These are phyloP conservation scores for Channa maculata DNA, from an alignment of 2,113 vertebrate genomes.

Conservation along the genomic window DNA sequence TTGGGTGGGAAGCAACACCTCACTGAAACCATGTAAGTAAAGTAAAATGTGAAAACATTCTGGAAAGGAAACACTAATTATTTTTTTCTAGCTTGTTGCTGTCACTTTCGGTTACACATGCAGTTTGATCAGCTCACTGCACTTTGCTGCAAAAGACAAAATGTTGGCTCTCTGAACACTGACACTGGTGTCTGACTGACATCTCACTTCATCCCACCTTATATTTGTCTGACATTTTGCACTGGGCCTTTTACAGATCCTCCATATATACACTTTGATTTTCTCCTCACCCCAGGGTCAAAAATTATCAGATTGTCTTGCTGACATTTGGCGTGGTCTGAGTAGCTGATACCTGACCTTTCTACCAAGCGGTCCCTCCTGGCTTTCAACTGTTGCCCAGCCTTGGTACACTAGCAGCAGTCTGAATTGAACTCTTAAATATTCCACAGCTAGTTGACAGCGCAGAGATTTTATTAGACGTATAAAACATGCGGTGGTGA, in stretches of 20 bases:
- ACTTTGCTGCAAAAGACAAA: background rate
- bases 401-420: slow-evolving; percentile 26
- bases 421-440: slow-evolving; percentile 63
- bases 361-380: slow-evolving; percentile 52
- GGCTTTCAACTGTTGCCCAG: slow-evolving; percentile 45
- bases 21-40: background rate
- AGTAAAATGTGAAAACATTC: slow-evolving; percentile 21
- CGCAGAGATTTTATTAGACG: slow-evolving; percentile 53
- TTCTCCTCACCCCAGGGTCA: slow-evolving; percentile 50
- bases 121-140: background rate
- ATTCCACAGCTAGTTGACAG: slow-evolving; percentile 50
- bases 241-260: slow-evolving; percentile 50
- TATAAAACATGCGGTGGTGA: slow-evolving; percentile 59
- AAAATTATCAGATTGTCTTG: slow-evolving; percentile 68
- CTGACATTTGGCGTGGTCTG: slow-evolving; percentile 76
- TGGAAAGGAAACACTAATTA: background rate
- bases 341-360: slow-evolving; percentile 74
- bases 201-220: slow-evolving; percentile 41
- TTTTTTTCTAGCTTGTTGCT: background rate
- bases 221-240: slow-evolving; percentile 74
- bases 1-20: background rate
- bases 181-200: slow-evolving; percentile 55
- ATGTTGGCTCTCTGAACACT: slow-evolving; percentile 34
- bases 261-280: slow-evolving; percentile 52
- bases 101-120: background rate